These are phyloP conservation scores for Sitobion miscanthi DNA, from an alignment of 1,140 invertebrate species.

Conservation along the genomic window DNA sequence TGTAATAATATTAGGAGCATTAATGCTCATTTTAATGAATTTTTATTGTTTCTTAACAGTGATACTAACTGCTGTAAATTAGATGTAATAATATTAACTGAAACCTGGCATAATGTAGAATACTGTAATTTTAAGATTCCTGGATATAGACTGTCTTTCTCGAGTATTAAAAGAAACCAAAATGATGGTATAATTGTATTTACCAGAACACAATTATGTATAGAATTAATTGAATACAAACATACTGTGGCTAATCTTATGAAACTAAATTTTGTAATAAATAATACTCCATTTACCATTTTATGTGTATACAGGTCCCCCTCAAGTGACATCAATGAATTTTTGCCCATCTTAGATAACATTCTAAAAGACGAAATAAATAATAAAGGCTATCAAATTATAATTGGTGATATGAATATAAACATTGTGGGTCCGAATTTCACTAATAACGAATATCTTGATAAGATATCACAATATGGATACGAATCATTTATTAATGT, in stretches of 20 bases:
- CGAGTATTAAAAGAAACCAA: no score
- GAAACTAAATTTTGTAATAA: background rate
- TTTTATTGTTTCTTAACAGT: background rate
- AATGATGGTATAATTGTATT: no score
- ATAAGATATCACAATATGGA: conserved; percentile 14
- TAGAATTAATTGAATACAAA: background rate
- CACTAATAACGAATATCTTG: background rate
- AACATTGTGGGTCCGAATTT: background rate
- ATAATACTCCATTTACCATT: background rate
- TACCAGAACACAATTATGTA: background rate
- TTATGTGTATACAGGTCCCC: background rate
- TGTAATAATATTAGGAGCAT: background rate
- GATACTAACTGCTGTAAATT: background rate
- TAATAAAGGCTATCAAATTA: background rate
- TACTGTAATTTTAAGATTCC: no score
- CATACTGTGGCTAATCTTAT: background rate
- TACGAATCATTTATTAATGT: background rate
- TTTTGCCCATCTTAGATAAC: no score
- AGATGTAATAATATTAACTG: conserved; percentile 15
- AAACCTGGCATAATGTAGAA: background rate
- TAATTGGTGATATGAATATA: background rate
- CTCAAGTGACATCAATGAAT: no score
- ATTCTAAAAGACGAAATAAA: background rate
- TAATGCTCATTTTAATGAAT: background rate
- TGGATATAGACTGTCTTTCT: no score